Conservation (phyloP, 2,113 vertebrate genomes). For the Tenebrosternarchus preto region DNA sequence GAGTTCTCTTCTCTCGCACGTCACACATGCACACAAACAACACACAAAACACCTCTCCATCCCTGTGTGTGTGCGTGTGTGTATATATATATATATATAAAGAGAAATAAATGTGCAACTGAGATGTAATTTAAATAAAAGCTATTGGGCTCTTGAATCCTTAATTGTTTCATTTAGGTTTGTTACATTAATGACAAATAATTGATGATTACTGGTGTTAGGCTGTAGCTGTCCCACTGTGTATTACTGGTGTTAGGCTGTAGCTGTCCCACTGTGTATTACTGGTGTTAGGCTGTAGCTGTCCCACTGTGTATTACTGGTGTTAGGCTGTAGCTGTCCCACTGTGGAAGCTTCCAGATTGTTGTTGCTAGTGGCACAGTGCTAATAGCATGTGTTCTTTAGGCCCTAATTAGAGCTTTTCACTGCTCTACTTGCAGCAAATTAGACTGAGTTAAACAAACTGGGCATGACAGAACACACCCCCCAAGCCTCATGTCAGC, state of each 20-base stretch:
- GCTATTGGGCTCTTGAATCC: constrained; percentile 5
- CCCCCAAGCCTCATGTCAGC: constrained; percentile 10
- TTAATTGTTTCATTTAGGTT: constrained; percentile 28
- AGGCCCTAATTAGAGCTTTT: constrained; percentile 51
- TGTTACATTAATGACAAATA: constrained; percentile 39
- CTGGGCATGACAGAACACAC: constrained; percentile 26
- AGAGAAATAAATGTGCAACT: background rate
- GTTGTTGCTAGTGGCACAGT: constrained; percentile 3
- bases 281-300: constrained; percentile 40
- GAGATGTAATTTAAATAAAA: background rate
- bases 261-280: no score
- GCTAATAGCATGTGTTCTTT: constrained; percentile 42
- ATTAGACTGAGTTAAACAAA: constrained; percentile 38
- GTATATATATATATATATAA: constrained; percentile 12
- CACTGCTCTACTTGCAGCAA: constrained; percentile 37
- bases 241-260: constrained; percentile 49
- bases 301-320: no score
- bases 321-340: constrained; percentile 26
- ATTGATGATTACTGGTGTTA: constrained; percentile 55
- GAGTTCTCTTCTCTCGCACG: background rate
- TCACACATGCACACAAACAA: constrained; percentile 32
- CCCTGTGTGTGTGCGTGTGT: background rate
- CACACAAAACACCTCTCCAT: no score
- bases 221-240: constrained; percentile 5
- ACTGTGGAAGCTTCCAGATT: constrained; percentile 27